Conservation (phyloP, 2,113 vertebrate species). For the Psettodes erumei region DNA sequence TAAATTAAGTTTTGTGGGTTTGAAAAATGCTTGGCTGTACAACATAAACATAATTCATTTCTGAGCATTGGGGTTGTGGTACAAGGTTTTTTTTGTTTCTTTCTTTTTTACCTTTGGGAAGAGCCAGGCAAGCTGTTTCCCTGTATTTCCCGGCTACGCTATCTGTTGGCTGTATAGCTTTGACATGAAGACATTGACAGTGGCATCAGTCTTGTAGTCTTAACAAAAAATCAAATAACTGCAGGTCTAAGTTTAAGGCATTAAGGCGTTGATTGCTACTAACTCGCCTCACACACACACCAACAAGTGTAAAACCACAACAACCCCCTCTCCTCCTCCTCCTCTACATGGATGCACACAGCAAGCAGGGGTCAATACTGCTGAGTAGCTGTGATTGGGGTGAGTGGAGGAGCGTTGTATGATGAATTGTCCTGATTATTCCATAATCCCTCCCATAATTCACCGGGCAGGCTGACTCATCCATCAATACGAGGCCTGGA, state of each 20-base stretch:
- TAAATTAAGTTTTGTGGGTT: background rate
- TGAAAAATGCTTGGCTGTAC: background rate
- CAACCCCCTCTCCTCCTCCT: background rate
- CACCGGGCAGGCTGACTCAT: slow-evolving; percentile 53
- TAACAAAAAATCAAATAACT: background rate
- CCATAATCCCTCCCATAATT: slow-evolving; percentile 74
- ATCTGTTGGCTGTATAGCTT: background rate
- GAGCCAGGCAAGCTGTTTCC: background rate
- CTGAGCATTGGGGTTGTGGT: background rate
- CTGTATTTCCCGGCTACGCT: background rate
- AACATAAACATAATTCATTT: background rate
- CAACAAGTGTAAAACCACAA: background rate
- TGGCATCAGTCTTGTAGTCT: background rate
- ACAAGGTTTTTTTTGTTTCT: background rate
- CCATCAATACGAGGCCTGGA: slow-evolving; percentile 60
- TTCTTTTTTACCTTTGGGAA: background rate
- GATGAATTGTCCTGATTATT: slow-evolving; percentile 75
- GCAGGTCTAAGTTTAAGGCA: background rate
- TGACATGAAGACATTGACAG: background rate
- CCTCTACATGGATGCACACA: slow-evolving; percentile 37
- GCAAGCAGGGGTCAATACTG: slow-evolving; percentile 66
- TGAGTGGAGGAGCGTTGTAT: slow-evolving; percentile 56
- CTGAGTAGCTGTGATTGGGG: slow-evolving; percentile 69
- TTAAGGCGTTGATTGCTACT: background rate
- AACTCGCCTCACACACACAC: background rate